Base-by-base conservation (phyloP, 2,113 vertebrate genomes). In the Ellobius talpinus region DNA sequence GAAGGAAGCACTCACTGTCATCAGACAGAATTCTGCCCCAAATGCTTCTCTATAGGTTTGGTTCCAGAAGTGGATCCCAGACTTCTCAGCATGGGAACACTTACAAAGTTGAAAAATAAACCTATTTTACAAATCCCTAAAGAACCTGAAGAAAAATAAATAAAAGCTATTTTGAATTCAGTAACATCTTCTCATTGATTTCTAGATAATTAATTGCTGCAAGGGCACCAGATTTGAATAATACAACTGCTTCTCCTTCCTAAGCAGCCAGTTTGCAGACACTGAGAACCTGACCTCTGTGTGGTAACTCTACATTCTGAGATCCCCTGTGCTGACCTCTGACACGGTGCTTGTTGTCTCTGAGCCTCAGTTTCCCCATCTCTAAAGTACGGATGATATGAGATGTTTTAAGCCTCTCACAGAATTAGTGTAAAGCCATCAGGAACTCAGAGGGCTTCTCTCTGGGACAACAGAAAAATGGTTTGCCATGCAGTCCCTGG, bases 111-210 rank as follows among this genome's bases (percentile, higher is more conserved):
- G 19, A 84, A 79, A 92, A 96, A 33, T 24, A 68, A 87, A 58
- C 12, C 14, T 65, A 93, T 87, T 96, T 95, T 95, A 21, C 5
- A 88, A 92, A 88, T 79, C n/a, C 23, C 14, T 42, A 87, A 50
- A 52, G 65, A 90, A 23, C 89, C 86, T 89, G 68, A 68, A 87
- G 90, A 92, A 90, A 73, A 93, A 88, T 73, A 63, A 78, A 42
- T 39, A 31, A 96, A 92, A 90, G 50, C 26, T 70, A 39, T 42
- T 87, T 82, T 94, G 42, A 93, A 87, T 68, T 76, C n/a, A 92
- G 6, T 47, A 91, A 87, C 13, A 58, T 89, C 10, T 79, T 94
- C 47, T 36, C 72, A 81, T 91, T 50, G 87, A 87, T 77, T 96
- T 73, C 24, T 52, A 73, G 65, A 55, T 81, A 89, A 77, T 90